Evolutionary conservation across 2,113 vertebrate genomes (phyloP).

Genomic region (Platichthys flesus): DNA sequence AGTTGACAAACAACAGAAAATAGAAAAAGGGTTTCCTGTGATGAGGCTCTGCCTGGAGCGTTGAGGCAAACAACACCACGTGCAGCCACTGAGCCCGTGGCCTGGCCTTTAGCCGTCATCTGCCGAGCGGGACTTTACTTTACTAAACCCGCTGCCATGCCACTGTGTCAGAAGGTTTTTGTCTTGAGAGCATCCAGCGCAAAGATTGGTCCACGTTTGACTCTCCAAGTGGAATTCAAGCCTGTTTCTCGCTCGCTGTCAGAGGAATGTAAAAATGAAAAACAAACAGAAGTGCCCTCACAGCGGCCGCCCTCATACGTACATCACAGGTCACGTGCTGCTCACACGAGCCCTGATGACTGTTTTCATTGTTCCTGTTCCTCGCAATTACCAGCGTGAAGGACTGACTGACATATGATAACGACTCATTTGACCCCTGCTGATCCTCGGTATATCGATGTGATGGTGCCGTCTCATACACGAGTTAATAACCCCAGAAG

Average conservation of each 20-base stretch:
- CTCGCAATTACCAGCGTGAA: constrained; percentile 54
- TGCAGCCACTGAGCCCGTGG: constrained; percentile 32
- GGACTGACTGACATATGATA: constrained; percentile 63
- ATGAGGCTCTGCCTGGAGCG: constrained; percentile 16
- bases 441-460: constrained; percentile 52
- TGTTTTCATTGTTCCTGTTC: constrained; percentile 50
- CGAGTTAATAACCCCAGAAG: constrained; percentile 67
- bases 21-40: background rate
- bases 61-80: constrained; percentile 24
- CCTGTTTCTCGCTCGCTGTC: background rate
- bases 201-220: background rate
- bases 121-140: constrained; percentile 39
- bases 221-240: background rate
- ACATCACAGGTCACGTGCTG: constrained; percentile 46
- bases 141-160: constrained; percentile 35
- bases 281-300: background rate
- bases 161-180: constrained; percentile 8
- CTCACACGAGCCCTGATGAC: constrained; percentile 9
- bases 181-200: background rate
- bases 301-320: constrained; percentile 2
- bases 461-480: constrained; percentile 50
- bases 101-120: constrained; percentile 47
- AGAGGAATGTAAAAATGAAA: background rate
- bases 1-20: constrained; percentile 24
- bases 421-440: constrained; percentile 68